These are phyloP conservation scores for Balanococcus diminutus DNA, from an alignment of 2,888 invertebrate species.

Conservation along the genomic window DNA sequence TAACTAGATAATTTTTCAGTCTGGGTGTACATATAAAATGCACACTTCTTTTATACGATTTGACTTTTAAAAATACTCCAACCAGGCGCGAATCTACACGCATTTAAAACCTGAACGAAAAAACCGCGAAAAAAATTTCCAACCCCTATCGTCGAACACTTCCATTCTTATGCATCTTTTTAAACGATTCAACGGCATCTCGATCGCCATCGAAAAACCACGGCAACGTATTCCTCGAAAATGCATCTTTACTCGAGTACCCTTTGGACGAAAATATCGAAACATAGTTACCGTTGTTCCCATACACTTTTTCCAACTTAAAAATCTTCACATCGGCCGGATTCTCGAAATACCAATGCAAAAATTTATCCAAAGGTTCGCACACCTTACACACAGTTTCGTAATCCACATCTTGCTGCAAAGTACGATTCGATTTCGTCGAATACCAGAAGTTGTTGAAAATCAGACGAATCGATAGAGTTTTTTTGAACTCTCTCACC, in stretches of 20 bases:
- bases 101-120: too few relatives aligned
- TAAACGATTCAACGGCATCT: too few relatives aligned
- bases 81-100: too few relatives aligned
- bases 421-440: not conserved
- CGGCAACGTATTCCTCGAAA: not conserved
- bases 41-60: too few relatives aligned
- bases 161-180: too few relatives aligned
- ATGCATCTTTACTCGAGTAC: not conserved
- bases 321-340: not conserved
- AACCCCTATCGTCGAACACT: too few relatives aligned
- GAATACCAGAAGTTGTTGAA: not conserved
- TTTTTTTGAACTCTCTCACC: not conserved
- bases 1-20: too few relatives aligned
- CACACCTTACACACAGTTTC: not conserved
- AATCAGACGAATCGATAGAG: not conserved
- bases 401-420: not conserved
- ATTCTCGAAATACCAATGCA: not conserved
- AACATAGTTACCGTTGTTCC: not conserved
- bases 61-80: too few relatives aligned
- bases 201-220: not conserved
- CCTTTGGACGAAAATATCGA: not conserved
- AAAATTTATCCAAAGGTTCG: not conserved
- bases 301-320: not conserved
- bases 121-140: too few relatives aligned
- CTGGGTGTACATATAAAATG: too few relatives aligned